A percentile compares a stretch with the other conserved stretches of the same genome.
phyloP scores from a whole-genome alignment of 2,888 invertebrate genomes.

The Notodonta dromedarius region DNA sequence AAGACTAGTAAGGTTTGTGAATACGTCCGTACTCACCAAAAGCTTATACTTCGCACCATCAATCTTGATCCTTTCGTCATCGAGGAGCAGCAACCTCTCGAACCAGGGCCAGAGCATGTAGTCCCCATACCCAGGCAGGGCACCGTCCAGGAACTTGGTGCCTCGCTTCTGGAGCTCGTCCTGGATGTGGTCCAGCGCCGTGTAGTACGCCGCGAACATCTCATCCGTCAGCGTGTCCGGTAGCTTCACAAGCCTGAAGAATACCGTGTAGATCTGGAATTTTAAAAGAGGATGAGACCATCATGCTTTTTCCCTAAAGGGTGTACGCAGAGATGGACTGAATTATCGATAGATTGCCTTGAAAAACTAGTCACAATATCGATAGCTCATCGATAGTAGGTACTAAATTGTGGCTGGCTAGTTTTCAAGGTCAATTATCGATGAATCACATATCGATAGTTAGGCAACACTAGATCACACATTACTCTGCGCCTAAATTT shows the following conservation, averaged over 20 bases:
- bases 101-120: constrained; percentile 96
- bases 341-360: too few relatives aligned
- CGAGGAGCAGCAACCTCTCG: constrained; percentile 83
- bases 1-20: too few relatives aligned
- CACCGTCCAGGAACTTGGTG: constrained; percentile 86
- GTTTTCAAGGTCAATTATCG: too few relatives aligned
- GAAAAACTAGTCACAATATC: too few relatives aligned
- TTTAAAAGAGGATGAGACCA: neutral
- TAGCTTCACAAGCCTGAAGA: constrained; percentile 48
- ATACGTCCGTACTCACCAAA: constrained; percentile 53
- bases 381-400: too few relatives aligned
- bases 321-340: too few relatives aligned
- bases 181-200: constrained; percentile 85
- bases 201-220: constrained; percentile 46
- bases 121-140: constrained; percentile 89
- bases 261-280: constrained; percentile 56
- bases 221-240: constrained; percentile 59
- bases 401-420: too few relatives aligned
- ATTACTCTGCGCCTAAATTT: too few relatives aligned
- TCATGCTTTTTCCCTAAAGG: too few relatives aligned
- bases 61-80: constrained; percentile 78
- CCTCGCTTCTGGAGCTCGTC: constrained; percentile 85
- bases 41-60: constrained; percentile 80
- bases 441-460: too few relatives aligned
- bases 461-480: too few relatives aligned